Evolutionary conservation across 1,140 invertebrate species (phyloP).

Genomic region (Mizuhopecten yessoensis): DNA sequence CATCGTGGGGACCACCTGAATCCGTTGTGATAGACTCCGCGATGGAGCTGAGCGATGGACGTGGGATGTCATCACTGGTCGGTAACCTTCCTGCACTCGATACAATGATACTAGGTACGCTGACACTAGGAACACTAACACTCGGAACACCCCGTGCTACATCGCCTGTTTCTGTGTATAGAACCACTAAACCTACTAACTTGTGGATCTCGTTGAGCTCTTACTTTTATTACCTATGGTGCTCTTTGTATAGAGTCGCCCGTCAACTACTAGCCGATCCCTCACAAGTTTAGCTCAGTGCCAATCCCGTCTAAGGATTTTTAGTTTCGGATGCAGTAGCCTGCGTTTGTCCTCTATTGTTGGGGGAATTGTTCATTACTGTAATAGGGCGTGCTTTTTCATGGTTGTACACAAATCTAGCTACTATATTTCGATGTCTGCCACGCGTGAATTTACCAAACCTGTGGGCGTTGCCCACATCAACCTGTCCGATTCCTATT

Average conservation of each 20-base stretch:
- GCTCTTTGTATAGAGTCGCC: not conserved
- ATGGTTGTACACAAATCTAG: constrained; percentile 9
- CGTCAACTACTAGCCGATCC: not conserved
- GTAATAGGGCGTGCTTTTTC: not conserved
- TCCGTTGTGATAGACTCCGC: no score
- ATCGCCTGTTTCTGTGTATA: not conserved
- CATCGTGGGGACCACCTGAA: no score
- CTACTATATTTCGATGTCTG: not conserved
- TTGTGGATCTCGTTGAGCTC: not conserved
- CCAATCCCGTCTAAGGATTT: not conserved
- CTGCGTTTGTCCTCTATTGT: not conserved
- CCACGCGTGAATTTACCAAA: not conserved
- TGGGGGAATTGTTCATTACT: constrained; percentile 47
- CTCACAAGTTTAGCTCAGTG: not conserved
- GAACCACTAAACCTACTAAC: no score
- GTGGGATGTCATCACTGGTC: no score
- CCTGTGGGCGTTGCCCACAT: constrained; percentile 45
- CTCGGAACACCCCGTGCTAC: no score
- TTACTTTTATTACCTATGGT: no score
- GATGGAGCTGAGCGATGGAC: no score
- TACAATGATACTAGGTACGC: not conserved
- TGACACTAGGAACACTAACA: no score
- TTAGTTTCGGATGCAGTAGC: not conserved
- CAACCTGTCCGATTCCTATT: not conserved
- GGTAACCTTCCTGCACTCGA: not conserved